Evolutionary conservation across 2,113 vertebrate species (phyloP).

Genomic region (Microcebus griseorufus): DNA sequence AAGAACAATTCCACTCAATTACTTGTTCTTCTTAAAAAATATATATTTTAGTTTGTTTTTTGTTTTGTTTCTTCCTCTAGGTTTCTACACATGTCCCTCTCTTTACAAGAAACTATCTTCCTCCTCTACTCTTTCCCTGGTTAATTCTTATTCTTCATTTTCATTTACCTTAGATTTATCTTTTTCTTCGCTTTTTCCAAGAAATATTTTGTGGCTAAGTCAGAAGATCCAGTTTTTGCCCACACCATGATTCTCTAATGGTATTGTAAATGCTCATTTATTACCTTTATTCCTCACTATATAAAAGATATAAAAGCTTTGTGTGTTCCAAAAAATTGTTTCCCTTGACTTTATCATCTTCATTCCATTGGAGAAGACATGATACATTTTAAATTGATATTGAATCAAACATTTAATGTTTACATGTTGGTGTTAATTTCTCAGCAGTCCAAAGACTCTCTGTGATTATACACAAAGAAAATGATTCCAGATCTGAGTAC

Average conservation of each 20-base stretch:
- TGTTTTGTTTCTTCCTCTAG: not conserved
- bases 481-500: not conserved
- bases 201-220: not conserved
- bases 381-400: not conserved
- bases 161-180: not conserved
- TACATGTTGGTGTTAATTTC: not conserved
- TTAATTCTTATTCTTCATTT: not conserved
- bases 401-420: not conserved
- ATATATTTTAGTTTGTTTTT: not conserved
- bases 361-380: not conserved
- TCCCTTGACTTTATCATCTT: not conserved
- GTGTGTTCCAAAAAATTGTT: not conserved
- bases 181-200: not conserved
- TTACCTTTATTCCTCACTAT: not conserved
- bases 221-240: not conserved
- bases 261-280: not conserved
- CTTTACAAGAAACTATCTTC: not conserved
- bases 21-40: not conserved
- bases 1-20: not conserved
- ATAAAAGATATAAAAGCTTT: not conserved
- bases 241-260: not conserved
- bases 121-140: not conserved
- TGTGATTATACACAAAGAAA: not conserved
- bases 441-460: not conserved
- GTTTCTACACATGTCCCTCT: not conserved